A percentile compares a stretch with the other conserved stretches of the same genome.
Conservation (phyloP, 2,797 vertebrate species). For the Myripristis jacobus region DNA sequence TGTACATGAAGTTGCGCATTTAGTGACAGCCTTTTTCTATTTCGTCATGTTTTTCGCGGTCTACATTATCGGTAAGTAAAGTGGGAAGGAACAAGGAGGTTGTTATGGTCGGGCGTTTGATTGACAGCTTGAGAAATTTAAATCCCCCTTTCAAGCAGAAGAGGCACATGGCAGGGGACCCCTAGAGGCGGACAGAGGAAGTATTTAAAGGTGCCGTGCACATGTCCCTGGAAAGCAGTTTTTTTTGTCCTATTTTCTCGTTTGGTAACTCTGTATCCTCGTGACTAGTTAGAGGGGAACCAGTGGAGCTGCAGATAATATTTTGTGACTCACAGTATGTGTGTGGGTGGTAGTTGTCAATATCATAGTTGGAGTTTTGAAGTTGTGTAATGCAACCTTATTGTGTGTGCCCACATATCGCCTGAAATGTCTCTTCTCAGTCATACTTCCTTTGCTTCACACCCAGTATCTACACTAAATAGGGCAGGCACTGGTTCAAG, state of each 20-base stretch:
- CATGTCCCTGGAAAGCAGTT: slow-evolving; percentile 9
- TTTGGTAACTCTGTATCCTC: background rate
- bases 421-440: slow-evolving; percentile 14
- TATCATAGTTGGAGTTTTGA: background rate
- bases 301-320: background rate
- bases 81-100: slow-evolving; percentile 60
- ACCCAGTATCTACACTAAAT: no score
- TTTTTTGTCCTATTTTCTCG: slow-evolving; percentile 3
- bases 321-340: slow-evolving; percentile 6
- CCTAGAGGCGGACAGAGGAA: slow-evolving; percentile 71
- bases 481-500: background rate
- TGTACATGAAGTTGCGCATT: background rate
- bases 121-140: slow-evolving; percentile 95
- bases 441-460: background rate
- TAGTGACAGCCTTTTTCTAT: background rate
- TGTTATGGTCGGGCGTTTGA: slow-evolving; percentile 86
- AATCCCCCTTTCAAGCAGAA: slow-evolving; percentile 84
- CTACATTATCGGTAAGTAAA: slow-evolving; percentile 8
- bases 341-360: slow-evolving; percentile 14
- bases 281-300: background rate
- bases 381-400: slow-evolving; percentile 43
- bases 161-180: slow-evolving; percentile 79
- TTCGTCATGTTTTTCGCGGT: background rate
- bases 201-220: slow-evolving; percentile 55
- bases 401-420: background rate